Evolutionary conservation across 37 sponge, comb jelly and placozoan species (phyloP).

Genomic region (Chondrosia reniformis): DNA sequence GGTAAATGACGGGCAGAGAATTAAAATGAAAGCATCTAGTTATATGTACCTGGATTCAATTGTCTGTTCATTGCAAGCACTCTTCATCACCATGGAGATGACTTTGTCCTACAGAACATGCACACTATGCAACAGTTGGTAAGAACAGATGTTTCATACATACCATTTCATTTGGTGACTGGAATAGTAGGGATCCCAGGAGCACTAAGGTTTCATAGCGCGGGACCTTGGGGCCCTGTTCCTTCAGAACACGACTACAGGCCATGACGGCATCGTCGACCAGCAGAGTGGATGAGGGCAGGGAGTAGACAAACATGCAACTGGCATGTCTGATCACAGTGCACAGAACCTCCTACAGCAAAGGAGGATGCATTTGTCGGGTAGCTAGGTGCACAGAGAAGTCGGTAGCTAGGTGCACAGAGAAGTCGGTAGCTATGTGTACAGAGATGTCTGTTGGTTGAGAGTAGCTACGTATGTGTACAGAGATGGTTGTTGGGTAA

Average conservation of each 20-base stretch:
- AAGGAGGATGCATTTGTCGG: too few species aligned
- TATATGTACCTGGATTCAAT: constrained; percentile 22
- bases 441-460: too few species aligned
- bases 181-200: not conserved
- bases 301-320: constrained; percentile 44
- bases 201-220: constrained; percentile 8
- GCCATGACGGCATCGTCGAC: constrained; percentile 43
- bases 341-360: too few species aligned
- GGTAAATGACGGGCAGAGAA: not conserved
- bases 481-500: too few species aligned
- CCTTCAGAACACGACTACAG: constrained; percentile 33
- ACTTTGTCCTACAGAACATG: constrained; percentile 37
- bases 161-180: too few species aligned
- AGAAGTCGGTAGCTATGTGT: too few species aligned
- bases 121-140: too few species aligned
- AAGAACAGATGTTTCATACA: too few species aligned
- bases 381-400: too few species aligned
- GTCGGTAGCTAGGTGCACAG: too few species aligned
- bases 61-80: constrained; percentile 44
- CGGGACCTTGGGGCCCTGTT: not conserved
- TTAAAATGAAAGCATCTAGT: not conserved
- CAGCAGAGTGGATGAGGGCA: constrained; percentile 54
- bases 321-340: constrained; percentile 38
- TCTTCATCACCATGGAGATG: constrained; percentile 17
- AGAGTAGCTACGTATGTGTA: too few species aligned